A percentile compares a stretch with the other conserved stretches of the same genome.
These are phyloP conservation scores for Catotricha subobsoleta DNA, from an alignment of 2,888 invertebrate species.

Conservation along the genomic window DNA sequence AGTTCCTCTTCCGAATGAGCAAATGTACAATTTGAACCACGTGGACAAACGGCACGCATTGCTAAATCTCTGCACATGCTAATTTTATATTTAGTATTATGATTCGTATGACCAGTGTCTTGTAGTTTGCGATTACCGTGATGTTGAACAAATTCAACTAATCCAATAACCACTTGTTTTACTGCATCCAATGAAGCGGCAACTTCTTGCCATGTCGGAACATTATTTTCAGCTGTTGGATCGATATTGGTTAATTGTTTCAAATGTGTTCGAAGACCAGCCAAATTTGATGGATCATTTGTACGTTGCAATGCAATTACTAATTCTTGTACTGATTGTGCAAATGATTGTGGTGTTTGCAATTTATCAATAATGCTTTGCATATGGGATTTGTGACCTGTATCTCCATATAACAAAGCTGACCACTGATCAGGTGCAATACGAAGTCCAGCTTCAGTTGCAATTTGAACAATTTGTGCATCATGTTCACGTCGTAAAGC, in stretches of 20 bases:
- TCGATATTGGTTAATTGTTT: constrained; percentile 77
- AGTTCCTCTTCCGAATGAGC: constrained; percentile 84
- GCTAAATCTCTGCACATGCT: constrained; percentile 77
- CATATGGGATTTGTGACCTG: constrained; percentile 93
- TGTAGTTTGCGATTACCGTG: constrained; percentile 49
- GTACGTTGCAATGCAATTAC: constrained; percentile 80
- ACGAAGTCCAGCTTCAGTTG: constrained; percentile 87
- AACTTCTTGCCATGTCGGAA: constrained; percentile 45
- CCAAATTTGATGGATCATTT: constrained; percentile 64
- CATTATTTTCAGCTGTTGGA: constrained; percentile 51
- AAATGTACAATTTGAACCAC: constrained; percentile 76
- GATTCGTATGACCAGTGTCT: constrained; percentile 34
- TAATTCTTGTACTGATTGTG: constrained; percentile 77
- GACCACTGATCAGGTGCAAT: constrained; percentile 99
- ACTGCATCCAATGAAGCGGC: constrained; percentile 49
- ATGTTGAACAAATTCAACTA: constrained; percentile 59
- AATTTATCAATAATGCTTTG: constrained; percentile 79
- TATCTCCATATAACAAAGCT: constrained; percentile 86
- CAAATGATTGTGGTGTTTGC: constrained; percentile 85
- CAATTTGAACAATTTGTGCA: constrained; percentile 96
- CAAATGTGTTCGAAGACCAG: constrained; percentile 56
- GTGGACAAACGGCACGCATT: constrained; percentile 62
- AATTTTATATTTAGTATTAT: constrained; percentile 66
- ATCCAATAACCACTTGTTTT: constrained; percentile 50
- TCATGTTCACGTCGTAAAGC: constrained; percentile 88